Conservation (phyloP, 1,140 invertebrate species). For the Lepidurus apus region DNA sequence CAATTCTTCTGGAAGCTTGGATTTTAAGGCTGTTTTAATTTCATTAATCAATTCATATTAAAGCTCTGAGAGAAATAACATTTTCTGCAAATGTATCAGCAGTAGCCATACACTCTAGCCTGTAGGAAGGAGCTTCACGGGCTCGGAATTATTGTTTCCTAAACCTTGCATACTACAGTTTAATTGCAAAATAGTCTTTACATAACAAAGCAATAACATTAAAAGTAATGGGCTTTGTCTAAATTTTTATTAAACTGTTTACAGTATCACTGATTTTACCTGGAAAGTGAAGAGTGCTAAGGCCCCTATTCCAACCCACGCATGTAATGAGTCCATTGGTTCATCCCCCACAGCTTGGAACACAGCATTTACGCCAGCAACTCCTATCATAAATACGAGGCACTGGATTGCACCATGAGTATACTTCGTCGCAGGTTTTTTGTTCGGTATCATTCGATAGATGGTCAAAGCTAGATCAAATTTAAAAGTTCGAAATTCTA, state of each 20-base stretch:
- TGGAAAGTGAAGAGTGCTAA: background rate
- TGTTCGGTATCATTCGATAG: conserved; percentile 12
- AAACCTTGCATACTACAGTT: too few species aligned
- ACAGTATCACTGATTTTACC: background rate
- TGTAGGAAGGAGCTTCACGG: too few species aligned
- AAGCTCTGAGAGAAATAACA: too few species aligned
- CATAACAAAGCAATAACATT: too few species aligned
- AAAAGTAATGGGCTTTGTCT: background rate
- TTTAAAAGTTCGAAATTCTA: too few species aligned
- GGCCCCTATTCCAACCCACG: background rate
- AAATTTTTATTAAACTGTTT: background rate
- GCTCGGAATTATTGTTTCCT: too few species aligned
- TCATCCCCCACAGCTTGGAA: background rate
- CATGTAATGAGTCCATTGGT: background rate
- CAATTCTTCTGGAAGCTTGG: too few species aligned
- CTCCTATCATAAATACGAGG: background rate
- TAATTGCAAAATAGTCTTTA: too few species aligned
- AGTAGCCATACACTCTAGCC: too few species aligned
- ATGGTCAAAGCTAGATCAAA: background rate
- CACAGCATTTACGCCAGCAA: background rate
- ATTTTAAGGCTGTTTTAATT: too few species aligned
- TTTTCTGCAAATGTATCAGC: too few species aligned
- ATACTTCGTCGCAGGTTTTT: background rate
- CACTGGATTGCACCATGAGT: background rate
- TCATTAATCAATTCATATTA: too few species aligned